Conservation (phyloP, 2,797 vertebrate genomes). For the Poeciliopsis turneri region DNA sequence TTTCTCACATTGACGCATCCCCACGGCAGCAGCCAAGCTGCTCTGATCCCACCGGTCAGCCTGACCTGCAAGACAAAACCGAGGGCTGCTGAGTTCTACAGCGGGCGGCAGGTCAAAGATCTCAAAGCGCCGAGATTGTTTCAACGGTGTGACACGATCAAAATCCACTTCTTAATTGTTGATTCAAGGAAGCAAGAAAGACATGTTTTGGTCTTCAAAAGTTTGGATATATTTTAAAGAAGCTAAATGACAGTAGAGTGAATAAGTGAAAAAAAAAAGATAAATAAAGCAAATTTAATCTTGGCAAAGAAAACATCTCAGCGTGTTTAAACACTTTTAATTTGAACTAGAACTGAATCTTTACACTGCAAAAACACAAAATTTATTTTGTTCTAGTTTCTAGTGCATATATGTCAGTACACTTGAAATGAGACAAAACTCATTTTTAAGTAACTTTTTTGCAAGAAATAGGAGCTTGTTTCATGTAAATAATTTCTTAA, state of each 20-base stretch:
- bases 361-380: not conserved
- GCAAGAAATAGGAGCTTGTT: no score
- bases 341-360: not conserved
- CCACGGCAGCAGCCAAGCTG: not conserved
- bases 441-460: no score
- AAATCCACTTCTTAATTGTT: no score
- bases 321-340: not conserved
- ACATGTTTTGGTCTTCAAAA: not conserved
- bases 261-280: not conserved
- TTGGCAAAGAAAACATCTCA: not conserved
- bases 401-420: no score
- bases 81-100: not conserved
- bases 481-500: no score
- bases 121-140: no score
- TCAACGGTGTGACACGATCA: not conserved
- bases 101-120: not conserved
- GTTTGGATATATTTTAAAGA: not conserved
- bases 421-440: no score
- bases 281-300: not conserved
- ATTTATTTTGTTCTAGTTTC: no score
- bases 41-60: constrained; percentile 19
- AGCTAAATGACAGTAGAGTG: not conserved
- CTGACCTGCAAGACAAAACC: constrained; percentile 2
- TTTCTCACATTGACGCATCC: constrained; percentile 47
- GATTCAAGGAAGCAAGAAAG: not conserved